Evolutionary conservation across 30 jellyfish, hydroid and myxozoan genomes (phyloP).

Genomic region (Aurelia aurita complex sp. Pacific): DNA sequence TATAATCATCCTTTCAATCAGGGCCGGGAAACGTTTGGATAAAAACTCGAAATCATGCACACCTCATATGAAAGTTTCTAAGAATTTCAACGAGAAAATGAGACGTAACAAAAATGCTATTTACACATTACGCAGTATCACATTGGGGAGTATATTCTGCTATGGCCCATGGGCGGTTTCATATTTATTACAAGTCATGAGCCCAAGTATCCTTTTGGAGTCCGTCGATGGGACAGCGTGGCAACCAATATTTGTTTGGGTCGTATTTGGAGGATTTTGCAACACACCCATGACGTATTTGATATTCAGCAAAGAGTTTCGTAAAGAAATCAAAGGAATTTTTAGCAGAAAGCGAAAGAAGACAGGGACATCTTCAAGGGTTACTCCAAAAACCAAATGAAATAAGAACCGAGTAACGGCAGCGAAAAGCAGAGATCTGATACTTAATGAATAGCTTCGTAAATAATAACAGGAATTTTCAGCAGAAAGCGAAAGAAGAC

Average conservation of each 20-base stretch:
- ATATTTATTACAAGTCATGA: neutral
- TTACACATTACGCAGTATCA: constrained; percentile 46
- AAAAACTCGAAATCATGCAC: constrained; percentile 28
- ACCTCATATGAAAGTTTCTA: constrained; percentile 15
- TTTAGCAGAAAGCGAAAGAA: neutral
- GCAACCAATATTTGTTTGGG: constrained; percentile 34
- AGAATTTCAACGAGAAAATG: constrained; percentile 49
- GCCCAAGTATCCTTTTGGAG: neutral
- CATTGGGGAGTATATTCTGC: constrained; percentile 41
- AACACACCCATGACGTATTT: constrained; percentile 55
- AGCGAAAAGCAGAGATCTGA: neutral
- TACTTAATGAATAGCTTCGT: neutral
- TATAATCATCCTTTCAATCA: constrained; percentile 11
- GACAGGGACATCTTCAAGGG: neutral
- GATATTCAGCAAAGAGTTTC: constrained; percentile 54
- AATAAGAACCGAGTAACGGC: neutral
- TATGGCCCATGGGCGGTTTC: constrained; percentile 51
- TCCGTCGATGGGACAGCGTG: neutral
- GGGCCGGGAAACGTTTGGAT: constrained; percentile 21
- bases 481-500: neutral
- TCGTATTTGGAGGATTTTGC: constrained; percentile 53
- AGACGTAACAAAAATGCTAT: constrained; percentile 57
- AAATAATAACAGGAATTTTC: neutral
- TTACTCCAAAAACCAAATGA: neutral
- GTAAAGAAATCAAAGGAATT: constrained; percentile 37